phyloP scores from a whole-genome alignment of 64 coral and sea anemone genomes.

The Montipora sp. region DNA sequence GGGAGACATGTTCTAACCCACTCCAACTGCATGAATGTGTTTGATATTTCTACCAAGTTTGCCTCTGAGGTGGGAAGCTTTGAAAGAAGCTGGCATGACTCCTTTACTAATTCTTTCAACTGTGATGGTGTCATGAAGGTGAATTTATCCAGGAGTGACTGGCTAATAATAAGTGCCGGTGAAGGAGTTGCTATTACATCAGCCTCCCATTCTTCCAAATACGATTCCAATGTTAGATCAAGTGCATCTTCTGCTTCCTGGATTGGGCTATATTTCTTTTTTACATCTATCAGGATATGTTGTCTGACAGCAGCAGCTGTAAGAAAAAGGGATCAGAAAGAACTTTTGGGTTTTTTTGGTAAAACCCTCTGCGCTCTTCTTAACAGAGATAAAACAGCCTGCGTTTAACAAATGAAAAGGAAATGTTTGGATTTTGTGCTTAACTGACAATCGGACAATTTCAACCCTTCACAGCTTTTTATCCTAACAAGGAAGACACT shows the following conservation, averaged over 20 bases:
- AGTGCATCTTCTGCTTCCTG: constrained; percentile 35
- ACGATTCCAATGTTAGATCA: not conserved
- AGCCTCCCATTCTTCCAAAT: constrained; percentile 1
- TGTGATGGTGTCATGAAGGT: not conserved
- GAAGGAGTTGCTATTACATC: not conserved
- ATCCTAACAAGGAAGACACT: not conserved
- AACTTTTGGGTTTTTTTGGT: not conserved
- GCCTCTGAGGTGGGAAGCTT: not conserved
- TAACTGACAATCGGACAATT: too few species aligned
- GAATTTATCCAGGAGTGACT: constrained; percentile 5
- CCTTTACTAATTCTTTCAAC: not conserved
- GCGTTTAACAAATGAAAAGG: not conserved
- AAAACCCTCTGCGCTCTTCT: not conserved
- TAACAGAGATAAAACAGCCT: constrained; percentile 7
- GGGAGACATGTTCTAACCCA: not conserved
- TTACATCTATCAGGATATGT: constrained; percentile 5
- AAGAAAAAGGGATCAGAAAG: not conserved
- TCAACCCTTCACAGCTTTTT: not conserved
- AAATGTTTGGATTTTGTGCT: not conserved
- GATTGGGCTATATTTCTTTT: not conserved
- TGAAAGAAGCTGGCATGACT: not conserved
- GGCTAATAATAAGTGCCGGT: not conserved
- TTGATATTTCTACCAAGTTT: not conserved
- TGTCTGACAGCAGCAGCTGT: constrained; percentile 40
- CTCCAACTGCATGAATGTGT: not conserved